Evolutionary conservation across 1,140 invertebrate species (phyloP), one percentile per base, ranked within the genome.

Genomic region (Eumeta japonica): DNA sequence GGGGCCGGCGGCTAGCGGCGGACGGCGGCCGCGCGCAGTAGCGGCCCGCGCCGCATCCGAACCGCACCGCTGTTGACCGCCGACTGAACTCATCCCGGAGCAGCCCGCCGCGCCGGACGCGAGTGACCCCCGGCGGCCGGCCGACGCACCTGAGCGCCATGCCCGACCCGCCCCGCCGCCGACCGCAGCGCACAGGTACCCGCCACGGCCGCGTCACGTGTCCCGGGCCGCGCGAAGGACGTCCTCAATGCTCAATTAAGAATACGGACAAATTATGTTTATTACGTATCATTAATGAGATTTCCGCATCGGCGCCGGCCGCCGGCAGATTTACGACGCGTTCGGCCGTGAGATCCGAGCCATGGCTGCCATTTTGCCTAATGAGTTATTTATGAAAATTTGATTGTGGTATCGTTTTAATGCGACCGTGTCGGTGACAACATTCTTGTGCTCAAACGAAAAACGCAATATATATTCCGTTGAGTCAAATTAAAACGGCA

Each of bases 321-420:
- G 53, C 61, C 63, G 61, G 58, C 55, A 59, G 52, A 65, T 65
- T 66, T 70, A 70, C 68, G 57, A 64, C 59, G 54, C 54, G 62
- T 66, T 70, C 65, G 68, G 59, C 68, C 65, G 59, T 73, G 68
- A 73, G 66, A 67, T 43, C 50, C 58, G 48, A 65, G 66, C 56
- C 65, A 62, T 67, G 50, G 56, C 65, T 55, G 52, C 63, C 63
- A 68, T 70, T 71, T 70, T 67, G 56, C 58, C 52, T 73, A 65
- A 71, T 65, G 62, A 55, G 55, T 61, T 68, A 70, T 73, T 66
- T 70, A 70, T 70, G 61, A 65, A 70, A 73, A 71, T 71, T 61
- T 68, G 43, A 60, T 62, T 58, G 20, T 24, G n/a, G n/a, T 24
- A 24, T 7, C n/a, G n/a, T n/a, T n/a, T n/a, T n/a, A n/a, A n/a